A percentile compares a stretch with the other conserved stretches of the same genome.
Conservation (phyloP, 2,797 vertebrate genomes). For the Ceryle rudis region DNA sequence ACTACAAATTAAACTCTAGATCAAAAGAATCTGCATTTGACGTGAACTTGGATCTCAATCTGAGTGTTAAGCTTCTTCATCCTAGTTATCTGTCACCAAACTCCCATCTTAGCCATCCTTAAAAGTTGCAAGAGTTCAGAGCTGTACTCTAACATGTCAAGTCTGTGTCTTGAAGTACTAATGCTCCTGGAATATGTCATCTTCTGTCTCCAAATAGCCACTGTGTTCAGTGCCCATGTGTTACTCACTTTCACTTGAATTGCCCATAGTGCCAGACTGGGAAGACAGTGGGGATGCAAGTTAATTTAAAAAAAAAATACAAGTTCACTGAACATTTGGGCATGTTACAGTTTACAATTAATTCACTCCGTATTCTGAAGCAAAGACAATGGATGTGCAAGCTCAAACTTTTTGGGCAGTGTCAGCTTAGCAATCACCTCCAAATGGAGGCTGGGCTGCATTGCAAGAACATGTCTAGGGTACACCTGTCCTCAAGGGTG, state of each 20-base stretch:
- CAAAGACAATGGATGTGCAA: not conserved
- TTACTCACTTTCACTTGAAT: not conserved
- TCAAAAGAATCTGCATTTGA: not conserved
- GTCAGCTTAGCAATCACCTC: not conserved
- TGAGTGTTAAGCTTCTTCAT: not conserved
- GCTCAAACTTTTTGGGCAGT: not conserved
- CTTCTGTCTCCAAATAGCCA: not conserved
- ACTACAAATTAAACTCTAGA: not conserved
- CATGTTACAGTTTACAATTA: not conserved
- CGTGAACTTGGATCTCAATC: not conserved
- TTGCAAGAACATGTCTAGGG: not conserved
- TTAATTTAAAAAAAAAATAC: not conserved
- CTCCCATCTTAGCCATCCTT: not conserved
- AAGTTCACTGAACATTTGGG: not conserved
- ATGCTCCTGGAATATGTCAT: not conserved
- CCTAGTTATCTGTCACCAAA: not conserved
- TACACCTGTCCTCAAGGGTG: not conserved
- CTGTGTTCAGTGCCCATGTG: not conserved
- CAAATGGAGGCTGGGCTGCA: not conserved
- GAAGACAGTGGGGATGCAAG: not conserved
- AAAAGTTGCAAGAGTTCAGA: not conserved
- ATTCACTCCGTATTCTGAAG: not conserved
- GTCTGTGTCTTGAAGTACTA: not conserved
- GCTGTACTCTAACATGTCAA: not conserved
- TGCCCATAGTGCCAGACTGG: not conserved